Evolutionary conservation across 2,113 vertebrate genomes (phyloP).

Genomic region (Agapornis roseicollis): DNA sequence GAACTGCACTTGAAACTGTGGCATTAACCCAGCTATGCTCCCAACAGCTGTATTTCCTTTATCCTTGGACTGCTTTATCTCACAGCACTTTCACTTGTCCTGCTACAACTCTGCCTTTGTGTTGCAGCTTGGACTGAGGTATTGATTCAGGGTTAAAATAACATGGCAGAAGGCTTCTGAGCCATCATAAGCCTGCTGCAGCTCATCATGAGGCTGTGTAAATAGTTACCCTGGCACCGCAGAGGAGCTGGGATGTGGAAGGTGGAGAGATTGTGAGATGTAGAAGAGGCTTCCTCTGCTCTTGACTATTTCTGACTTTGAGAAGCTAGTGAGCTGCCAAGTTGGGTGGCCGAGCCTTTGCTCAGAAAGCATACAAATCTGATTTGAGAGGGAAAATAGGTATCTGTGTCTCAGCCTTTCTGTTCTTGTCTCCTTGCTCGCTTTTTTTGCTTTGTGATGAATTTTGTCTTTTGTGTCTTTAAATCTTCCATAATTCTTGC

Average conservation of each 20-base stretch:
- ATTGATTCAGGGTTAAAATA: constrained; percentile 24
- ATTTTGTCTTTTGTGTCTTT: neutral
- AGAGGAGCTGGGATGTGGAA: neutral
- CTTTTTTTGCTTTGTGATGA: neutral
- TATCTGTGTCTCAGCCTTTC: neutral
- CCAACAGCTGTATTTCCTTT: neutral
- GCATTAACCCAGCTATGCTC: neutral
- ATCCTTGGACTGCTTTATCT: neutral
- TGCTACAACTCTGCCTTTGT: neutral
- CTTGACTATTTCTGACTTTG: neutral
- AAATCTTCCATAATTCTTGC: neutral
- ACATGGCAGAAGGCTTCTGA: neutral
- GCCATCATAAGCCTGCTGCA: neutral
- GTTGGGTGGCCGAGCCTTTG: neutral
- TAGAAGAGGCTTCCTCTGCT: neutral
- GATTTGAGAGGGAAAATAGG: neutral
- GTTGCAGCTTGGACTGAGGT: neutral
- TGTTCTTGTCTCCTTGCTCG: neutral
- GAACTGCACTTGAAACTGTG: neutral
- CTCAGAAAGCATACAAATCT: neutral
- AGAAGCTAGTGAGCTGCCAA: neutral
- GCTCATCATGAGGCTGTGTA: constrained; percentile 25
- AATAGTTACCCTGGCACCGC: constrained; percentile 15
- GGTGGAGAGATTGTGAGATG: neutral
- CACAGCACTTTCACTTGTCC: neutral